These are phyloP conservation scores for Heliocidaris tuberculata DNA, from an alignment of 35 echinoderm and acorn worm species.

Conservation along the genomic window DNA sequence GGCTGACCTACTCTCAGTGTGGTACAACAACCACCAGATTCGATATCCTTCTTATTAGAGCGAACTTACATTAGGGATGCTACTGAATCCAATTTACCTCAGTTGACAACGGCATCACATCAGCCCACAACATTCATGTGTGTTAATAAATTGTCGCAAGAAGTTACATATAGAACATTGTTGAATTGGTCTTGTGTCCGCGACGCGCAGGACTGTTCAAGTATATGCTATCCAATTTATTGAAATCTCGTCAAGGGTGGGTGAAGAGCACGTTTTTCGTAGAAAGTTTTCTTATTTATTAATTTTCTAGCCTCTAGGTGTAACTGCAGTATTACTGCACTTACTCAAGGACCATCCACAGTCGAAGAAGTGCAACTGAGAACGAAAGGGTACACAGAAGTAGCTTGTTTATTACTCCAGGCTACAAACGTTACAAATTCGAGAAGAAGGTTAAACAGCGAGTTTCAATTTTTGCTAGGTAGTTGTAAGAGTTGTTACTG, in stretches of 20 bases:
- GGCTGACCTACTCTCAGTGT: too few relatives aligned
- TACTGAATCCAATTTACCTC: too few relatives aligned
- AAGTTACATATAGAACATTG: background rate
- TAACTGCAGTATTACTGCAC: background rate
- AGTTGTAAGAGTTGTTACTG: too few relatives aligned
- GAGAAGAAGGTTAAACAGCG: background rate
- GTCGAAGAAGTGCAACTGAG: background rate
- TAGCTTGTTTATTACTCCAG: background rate
- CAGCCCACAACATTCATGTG: background rate
- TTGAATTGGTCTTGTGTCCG: background rate
- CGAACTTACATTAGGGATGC: too few relatives aligned
- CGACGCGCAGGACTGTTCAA: background rate
- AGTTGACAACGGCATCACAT: too few relatives aligned
- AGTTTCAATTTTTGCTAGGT: too few relatives aligned
- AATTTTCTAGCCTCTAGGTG: background rate
- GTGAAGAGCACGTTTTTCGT: background rate
- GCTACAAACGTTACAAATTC: background rate
- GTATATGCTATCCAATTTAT: background rate
- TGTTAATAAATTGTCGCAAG: background rate
- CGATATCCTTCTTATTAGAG: too few relatives aligned
- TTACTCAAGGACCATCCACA: background rate
- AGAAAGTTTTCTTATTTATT: too few relatives aligned
- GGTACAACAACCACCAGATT: too few relatives aligned
- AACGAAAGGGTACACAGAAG: background rate
- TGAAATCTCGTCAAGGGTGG: background rate